These are phyloP conservation scores for Pelvicachromis taeniatus DNA, from an alignment of 2,113 vertebrate genomes.

Conservation along the genomic window DNA sequence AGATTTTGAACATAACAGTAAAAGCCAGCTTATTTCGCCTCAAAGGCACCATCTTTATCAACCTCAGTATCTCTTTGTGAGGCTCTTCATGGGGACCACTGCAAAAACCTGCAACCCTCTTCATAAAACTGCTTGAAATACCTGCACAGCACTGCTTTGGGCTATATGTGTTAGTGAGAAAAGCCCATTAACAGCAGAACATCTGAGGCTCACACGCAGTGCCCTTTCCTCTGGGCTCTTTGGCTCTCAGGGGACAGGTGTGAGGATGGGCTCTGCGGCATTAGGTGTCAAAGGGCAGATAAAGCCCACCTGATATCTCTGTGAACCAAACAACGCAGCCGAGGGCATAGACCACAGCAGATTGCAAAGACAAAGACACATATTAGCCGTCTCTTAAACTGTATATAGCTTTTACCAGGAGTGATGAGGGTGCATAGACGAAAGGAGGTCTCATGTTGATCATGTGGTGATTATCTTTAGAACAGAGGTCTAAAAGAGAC, in stretches of 20 bases:
- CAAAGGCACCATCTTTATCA: not conserved
- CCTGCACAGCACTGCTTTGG: not conserved
- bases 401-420: not conserved
- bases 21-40: not conserved
- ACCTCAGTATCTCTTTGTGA: not conserved
- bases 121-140: not conserved
- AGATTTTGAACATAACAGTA: not conserved
- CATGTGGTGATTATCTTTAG: not conserved
- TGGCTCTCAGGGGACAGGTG: constrained; percentile 28
- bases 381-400: not conserved
- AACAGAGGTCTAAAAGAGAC: not conserved
- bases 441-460: not conserved
- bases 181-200: not conserved
- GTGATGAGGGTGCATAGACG: not conserved
- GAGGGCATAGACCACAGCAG: not conserved
- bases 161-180: not conserved
- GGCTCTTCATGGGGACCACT: not conserved
- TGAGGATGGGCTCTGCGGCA: not conserved
- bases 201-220: not conserved
- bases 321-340: not conserved
- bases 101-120: not conserved
- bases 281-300: constrained; percentile 3
- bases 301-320: constrained; percentile 22
- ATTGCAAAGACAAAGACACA: not conserved
- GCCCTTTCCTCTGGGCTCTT: constrained; percentile 28